These are phyloP conservation scores for Triplophysa siluroides DNA, from an alignment of 2,113 vertebrate species.

Conservation along the genomic window DNA sequence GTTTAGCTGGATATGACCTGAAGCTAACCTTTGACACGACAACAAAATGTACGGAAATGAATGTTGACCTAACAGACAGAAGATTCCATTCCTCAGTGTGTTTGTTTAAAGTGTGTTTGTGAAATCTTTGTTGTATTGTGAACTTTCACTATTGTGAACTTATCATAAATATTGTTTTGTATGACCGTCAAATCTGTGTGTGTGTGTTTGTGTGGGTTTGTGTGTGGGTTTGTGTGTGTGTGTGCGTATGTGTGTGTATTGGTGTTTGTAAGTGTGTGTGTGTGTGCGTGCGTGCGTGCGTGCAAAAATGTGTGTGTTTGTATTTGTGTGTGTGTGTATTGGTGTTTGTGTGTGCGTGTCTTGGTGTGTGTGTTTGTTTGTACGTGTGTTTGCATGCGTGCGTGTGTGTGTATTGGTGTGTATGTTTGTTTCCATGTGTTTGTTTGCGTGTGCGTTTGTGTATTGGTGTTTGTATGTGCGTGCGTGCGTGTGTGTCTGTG, in stretches of 20 bases:
- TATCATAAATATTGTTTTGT: neutral
- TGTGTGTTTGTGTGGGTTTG: too few species aligned
- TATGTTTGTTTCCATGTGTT: neutral
- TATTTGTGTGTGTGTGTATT: too few species aligned
- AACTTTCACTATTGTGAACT: neutral
- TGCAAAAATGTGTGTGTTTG: neutral
- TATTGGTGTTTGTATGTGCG: neutral
- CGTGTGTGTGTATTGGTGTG: neutral
- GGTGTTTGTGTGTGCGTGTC: too few species aligned
- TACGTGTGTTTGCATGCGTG: too few species aligned
- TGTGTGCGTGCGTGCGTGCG: too few species aligned
- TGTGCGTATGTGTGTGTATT: neutral
- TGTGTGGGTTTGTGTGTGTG: too few species aligned
- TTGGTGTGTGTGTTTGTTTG: neutral
- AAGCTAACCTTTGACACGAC: neutral
- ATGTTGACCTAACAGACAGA: constrained; percentile 4
- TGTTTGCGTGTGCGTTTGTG: too few species aligned
- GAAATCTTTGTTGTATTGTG: neutral
- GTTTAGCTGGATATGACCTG: neutral
- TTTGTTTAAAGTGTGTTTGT: neutral
- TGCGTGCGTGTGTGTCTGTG: neutral
- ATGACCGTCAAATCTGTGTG: too few species aligned
- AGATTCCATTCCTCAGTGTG: constrained; percentile 1
- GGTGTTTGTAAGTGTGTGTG: neutral
- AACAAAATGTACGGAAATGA: constrained; percentile 15